Conservation (phyloP, 2,888 invertebrate species). For the Callyntrura sp. region DNA sequence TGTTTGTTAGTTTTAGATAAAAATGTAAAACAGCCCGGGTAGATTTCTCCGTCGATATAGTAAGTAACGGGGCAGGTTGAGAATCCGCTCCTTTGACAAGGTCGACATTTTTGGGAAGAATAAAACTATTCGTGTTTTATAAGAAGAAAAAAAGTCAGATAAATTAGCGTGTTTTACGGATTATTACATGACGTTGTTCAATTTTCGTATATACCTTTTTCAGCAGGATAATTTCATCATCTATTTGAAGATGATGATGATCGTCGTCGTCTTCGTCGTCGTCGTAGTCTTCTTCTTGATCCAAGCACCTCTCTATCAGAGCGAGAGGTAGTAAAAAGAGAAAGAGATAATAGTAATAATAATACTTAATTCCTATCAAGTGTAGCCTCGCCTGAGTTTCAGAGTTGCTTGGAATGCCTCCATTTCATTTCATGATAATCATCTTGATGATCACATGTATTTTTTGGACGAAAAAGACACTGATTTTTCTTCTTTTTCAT, state of each 20-base stretch:
- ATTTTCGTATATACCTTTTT: constrained; percentile 60
- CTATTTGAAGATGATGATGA: not conserved
- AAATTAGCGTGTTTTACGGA: constrained; percentile 79
- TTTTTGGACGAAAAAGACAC: constrained; percentile 30
- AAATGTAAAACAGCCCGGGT: too few relatives aligned
- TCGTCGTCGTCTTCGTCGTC: not conserved
- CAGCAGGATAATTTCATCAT: constrained; percentile 53
- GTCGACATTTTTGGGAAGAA: too few relatives aligned
- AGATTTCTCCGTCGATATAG: too few relatives aligned
- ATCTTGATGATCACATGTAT: not conserved
- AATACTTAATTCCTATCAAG: constrained; percentile 59
- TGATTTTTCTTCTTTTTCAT: constrained; percentile 28
- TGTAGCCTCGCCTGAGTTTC: constrained; percentile 56
- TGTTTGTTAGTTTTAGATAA: too few relatives aligned
- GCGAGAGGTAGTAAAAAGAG: not conserved
- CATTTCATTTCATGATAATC: constrained; percentile 47
- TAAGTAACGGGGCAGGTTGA: too few relatives aligned
- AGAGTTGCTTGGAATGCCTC: constrained; percentile 47
- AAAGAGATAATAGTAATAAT: constrained; percentile 53
- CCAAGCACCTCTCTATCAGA: not conserved
- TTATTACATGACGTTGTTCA: constrained; percentile 68
- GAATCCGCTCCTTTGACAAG: too few relatives aligned
- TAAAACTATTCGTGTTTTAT: too few relatives aligned
- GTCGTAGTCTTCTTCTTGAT: not conserved
- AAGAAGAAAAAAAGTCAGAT: constrained; percentile 9